A percentile compares a stretch with the other conserved stretches of the same genome.
phyloP scores from a whole-genome alignment of 2,797 vertebrate species.

The Pampus argenteus region DNA sequence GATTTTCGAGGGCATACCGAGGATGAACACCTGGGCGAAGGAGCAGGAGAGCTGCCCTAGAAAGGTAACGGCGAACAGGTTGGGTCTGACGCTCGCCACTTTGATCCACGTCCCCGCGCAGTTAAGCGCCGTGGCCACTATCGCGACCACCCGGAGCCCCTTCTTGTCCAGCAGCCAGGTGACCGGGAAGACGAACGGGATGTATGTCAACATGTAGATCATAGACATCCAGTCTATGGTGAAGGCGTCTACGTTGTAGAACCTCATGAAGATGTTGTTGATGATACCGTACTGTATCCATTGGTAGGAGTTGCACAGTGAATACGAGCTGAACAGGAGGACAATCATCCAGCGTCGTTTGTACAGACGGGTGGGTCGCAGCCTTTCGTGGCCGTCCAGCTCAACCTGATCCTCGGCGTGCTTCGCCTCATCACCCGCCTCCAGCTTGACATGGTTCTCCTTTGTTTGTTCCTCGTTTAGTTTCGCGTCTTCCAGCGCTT shows the following conservation, averaged over 20 bases:
- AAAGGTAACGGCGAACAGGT: conserved; percentile 91
- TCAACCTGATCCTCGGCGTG: not conserved
- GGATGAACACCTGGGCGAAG: conserved; percentile 94
- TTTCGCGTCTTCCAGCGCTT: conserved; percentile 13
- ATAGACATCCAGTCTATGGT: conserved; percentile 96
- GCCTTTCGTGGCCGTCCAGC: not conserved
- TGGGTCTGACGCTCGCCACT: conserved; percentile 86
- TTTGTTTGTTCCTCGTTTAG: not conserved
- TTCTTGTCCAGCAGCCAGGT: conserved; percentile 94
- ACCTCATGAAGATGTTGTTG: conserved; percentile 91
- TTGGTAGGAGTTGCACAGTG: conserved; percentile 94
- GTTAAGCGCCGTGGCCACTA: conserved; percentile 91
- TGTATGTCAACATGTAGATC: conserved; percentile 96
- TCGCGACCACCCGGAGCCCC: conserved; percentile 91
- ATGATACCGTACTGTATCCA: conserved; percentile 99
- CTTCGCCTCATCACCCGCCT: conserved; percentile 10
- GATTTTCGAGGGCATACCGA: conserved; percentile 93
- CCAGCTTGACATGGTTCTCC: conserved; percentile 40
- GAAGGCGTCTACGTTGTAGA: conserved; percentile 88
- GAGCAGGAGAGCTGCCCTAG: conserved; percentile 91
- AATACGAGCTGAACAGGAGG: conserved; percentile 92
- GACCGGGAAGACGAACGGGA: conserved; percentile 95
- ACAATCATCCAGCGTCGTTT: conserved; percentile 89
- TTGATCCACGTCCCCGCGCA: conserved; percentile 95
- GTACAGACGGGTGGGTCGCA: conserved; percentile 78